Conservation (phyloP, 1,140 invertebrate species). For the Bombus turneri region DNA sequence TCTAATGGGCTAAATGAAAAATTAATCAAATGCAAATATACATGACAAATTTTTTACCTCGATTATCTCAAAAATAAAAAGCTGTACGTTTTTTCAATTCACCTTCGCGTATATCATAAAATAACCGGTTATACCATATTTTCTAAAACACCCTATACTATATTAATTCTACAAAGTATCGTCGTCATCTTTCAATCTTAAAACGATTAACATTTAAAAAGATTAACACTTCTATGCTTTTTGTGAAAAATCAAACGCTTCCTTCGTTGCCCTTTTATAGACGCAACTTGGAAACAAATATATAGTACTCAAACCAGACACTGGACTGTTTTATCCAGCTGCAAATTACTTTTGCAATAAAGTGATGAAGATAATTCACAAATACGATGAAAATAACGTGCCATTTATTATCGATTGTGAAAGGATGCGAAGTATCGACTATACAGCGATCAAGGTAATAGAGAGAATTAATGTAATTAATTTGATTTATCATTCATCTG, state of each 20-base stretch:
- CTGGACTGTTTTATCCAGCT: constrained; percentile 86
- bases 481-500: background rate
- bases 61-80: too few relatives aligned
- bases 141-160: background rate
- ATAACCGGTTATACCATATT: background rate
- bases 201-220: too few relatives aligned
- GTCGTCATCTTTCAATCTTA: background rate
- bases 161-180: too few relatives aligned
- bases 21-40: too few relatives aligned
- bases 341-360: constrained; percentile 84
- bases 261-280: constrained; percentile 51
- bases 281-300: constrained; percentile 78
- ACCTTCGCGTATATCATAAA: background rate
- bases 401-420: constrained; percentile 85
- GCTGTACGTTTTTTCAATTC: background rate
- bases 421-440: constrained; percentile 85
- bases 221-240: too few relatives aligned
- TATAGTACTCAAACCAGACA: constrained; percentile 84
- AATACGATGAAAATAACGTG: constrained; percentile 74
- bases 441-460: constrained; percentile 84
- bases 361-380: constrained; percentile 79
- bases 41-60: too few relatives aligned
- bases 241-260: background rate
- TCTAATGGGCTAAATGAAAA: too few relatives aligned
- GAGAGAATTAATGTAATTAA: background rate